phyloP scores from a whole-genome alignment of 2,888 invertebrate species.

The Lepas anatifera region DNA sequence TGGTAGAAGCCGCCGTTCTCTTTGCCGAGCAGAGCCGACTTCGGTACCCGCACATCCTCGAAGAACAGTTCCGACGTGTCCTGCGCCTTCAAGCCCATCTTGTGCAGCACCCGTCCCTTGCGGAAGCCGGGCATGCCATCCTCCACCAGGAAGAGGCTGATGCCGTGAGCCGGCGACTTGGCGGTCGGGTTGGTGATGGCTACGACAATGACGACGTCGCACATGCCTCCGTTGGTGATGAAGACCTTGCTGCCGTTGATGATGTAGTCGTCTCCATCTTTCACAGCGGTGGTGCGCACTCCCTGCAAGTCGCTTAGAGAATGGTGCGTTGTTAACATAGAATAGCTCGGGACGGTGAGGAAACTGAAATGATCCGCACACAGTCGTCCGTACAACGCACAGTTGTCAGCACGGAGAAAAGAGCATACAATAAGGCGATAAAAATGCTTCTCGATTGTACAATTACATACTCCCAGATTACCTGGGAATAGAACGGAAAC shows the following conservation, averaged over 20 bases:
- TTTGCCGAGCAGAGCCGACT: constrained; percentile 32
- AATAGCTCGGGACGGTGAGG: too few species aligned
- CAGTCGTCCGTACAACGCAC: too few species aligned
- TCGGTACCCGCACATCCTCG: constrained; percentile 35
- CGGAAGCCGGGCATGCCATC: constrained; percentile 35
- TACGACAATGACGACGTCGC: constrained; percentile 35
- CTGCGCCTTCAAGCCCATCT: constrained; percentile 37
- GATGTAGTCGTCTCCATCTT: constrained; percentile 37
- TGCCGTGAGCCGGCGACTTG: constrained; percentile 36
- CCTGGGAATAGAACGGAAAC: too few species aligned
- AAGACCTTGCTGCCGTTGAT: constrained; percentile 38
- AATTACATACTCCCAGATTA: too few species aligned
- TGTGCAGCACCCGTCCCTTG: constrained; percentile 35
- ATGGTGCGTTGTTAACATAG: too few species aligned
- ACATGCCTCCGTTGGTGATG: constrained; percentile 37
- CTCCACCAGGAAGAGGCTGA: constrained; percentile 37
- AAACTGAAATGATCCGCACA: too few species aligned
- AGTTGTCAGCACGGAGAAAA: too few species aligned
- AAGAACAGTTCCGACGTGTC: constrained; percentile 37
- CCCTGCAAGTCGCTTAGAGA: constrained; percentile 39
- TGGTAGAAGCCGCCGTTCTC: constrained; percentile 35
- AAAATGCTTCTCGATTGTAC: too few species aligned
- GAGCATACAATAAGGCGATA: too few species aligned
- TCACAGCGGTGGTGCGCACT: constrained; percentile 34
- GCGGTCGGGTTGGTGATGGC: constrained; percentile 35